Conservation (phyloP, 2,797 vertebrate genomes). For the Ctenochaetus hawaiiensis region DNA sequence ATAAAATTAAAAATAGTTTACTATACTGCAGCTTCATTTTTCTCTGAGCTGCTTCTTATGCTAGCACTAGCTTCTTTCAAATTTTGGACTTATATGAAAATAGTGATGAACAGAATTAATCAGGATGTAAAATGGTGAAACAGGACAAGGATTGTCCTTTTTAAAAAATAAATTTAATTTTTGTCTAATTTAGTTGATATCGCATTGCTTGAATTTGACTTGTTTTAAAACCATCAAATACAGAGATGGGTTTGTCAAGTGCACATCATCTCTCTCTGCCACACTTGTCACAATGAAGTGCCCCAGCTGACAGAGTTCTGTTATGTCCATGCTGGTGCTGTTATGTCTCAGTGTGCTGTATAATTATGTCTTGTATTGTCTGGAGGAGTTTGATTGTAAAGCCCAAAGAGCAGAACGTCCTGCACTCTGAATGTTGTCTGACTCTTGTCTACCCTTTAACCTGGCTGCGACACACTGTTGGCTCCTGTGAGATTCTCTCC, state of each 20-base stretch:
- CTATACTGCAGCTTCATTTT: too few species aligned
- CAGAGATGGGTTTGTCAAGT: background rate
- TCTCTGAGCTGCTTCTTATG: background rate
- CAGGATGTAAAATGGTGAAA: background rate
- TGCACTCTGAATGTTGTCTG: conserved; percentile 39
- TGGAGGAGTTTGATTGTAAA: conserved; percentile 29
- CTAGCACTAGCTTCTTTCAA: background rate
- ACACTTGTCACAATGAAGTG: background rate
- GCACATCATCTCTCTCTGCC: background rate
- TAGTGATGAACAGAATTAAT: background rate
- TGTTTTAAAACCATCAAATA: background rate
- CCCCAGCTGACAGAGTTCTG: background rate
- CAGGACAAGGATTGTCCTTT: background rate
- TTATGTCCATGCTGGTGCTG: conserved; percentile 38
- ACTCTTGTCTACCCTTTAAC: conserved; percentile 33
- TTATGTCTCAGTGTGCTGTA: conserved; percentile 43
- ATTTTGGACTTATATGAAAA: background rate
- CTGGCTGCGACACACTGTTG: conserved; percentile 25
- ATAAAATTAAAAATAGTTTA: background rate
- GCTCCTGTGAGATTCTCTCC: conserved; percentile 61
- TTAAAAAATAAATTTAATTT: background rate
- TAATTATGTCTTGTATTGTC: conserved; percentile 49
- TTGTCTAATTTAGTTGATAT: background rate
- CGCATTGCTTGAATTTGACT: too few species aligned
- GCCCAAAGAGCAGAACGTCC: conserved; percentile 30